Evolutionary conservation across 1,140 invertebrate genomes (phyloP).

Genomic region (Pseudomyrmex sp.): DNA sequence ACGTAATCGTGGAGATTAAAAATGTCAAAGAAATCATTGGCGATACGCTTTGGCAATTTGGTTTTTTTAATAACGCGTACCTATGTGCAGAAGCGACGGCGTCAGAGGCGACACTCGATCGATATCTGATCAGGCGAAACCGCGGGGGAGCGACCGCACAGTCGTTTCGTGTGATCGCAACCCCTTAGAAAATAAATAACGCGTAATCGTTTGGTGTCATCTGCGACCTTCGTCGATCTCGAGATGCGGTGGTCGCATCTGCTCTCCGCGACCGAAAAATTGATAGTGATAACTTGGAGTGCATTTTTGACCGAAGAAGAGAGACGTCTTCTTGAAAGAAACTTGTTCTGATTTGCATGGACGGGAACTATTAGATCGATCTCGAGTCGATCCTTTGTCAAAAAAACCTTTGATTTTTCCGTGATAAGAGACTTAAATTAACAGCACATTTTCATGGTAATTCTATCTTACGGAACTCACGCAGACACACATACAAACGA

Average conservation of each 20-base stretch:
- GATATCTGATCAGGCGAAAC: conserved; percentile 76
- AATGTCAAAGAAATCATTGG: not conserved
- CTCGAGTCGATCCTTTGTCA: not conserved
- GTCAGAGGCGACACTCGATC: conserved; percentile 1
- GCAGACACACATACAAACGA: not conserved
- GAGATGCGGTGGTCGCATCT: conserved; percentile 60
- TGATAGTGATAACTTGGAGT: conserved; percentile 26
- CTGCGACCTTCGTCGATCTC: conserved; percentile 55
- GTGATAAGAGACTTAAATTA: conserved; percentile 8
- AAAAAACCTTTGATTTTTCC: not conserved
- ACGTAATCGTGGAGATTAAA: not conserved
- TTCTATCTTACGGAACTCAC: not conserved
- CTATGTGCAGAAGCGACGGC: too few relatives aligned
- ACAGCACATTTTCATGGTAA: conserved; percentile 3
- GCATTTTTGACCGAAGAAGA: too few relatives aligned
- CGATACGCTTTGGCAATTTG: not conserved
- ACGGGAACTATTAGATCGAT: not conserved
- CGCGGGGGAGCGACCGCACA: conserved; percentile 71
- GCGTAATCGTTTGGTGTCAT: conserved; percentile 69
- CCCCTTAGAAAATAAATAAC: conserved; percentile 81
- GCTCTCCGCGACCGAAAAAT: conserved; percentile 39
- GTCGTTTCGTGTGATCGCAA: conserved; percentile 74
- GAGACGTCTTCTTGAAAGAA: not conserved
- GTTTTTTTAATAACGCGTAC: conserved; percentile 9
- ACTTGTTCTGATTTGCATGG: not conserved